A percentile compares a stretch with the other conserved stretches of the same genome.
phyloP scores from a whole-genome alignment of 2,113 vertebrate genomes.

The Lepus americanus region DNA sequence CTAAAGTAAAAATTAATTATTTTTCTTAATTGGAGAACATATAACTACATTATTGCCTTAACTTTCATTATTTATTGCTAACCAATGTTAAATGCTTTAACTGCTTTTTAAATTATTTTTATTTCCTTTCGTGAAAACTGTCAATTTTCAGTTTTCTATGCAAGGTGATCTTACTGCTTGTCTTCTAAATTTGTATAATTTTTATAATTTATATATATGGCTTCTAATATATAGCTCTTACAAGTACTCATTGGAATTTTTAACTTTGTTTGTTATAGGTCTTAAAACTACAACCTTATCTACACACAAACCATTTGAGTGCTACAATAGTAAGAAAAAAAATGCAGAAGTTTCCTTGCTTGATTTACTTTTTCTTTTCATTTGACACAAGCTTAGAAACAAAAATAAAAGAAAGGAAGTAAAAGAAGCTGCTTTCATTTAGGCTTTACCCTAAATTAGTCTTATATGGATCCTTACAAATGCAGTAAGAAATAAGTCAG shows the following conservation, averaged over 20 bases:
- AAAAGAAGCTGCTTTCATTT: neutral
- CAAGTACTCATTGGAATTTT: constrained; percentile 20
- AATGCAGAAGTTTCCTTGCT: neutral
- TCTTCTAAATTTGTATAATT: neutral
- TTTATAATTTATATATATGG: neutral
- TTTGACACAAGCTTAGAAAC: constrained; percentile 47
- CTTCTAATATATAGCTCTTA: neutral
- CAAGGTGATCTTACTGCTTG: neutral
- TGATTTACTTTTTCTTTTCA: constrained; percentile 62
- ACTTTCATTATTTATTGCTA: constrained; percentile 58
- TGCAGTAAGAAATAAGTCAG: constrained; percentile 58
- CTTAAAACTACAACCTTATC: neutral
- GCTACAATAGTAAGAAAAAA: neutral
- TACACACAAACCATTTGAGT: neutral
- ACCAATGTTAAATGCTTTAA: neutral
- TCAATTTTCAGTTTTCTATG: neutral
- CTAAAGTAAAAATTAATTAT: neutral
- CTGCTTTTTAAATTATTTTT: constrained; percentile 16
- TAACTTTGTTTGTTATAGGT: constrained; percentile 5
- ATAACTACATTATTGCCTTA: neutral
- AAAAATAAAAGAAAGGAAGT: neutral
- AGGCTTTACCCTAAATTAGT: constrained; percentile 47
- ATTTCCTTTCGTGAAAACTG: constrained; percentile 28
- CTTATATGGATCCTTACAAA: constrained; percentile 44
- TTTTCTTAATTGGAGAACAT: constrained; percentile 18